Conservation (phyloP, 1,140 invertebrate species). For the Heterodera carotae region DNA sequence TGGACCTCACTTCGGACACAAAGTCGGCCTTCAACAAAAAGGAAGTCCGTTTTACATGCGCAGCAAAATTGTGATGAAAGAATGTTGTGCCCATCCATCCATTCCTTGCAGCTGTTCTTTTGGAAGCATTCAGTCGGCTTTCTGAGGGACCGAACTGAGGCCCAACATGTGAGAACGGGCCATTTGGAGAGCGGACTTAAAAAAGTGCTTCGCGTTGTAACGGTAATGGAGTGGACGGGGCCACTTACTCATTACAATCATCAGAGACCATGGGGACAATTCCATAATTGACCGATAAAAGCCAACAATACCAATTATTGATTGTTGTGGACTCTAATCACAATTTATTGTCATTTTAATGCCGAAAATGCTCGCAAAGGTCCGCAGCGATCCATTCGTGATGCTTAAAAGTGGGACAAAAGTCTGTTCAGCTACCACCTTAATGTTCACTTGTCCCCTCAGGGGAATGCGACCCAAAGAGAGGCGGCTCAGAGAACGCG, state of each 20-base stretch:
- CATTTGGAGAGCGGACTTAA: constrained; percentile 43
- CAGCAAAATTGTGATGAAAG: neutral
- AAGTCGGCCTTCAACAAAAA: constrained; percentile 65
- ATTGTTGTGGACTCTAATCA: neutral
- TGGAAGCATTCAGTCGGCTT: constrained; percentile 63
- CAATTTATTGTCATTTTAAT: neutral
- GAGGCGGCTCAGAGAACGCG: constrained; percentile 35
- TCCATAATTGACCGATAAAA: too few species aligned
- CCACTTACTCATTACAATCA: too few species aligned
- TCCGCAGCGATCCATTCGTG: constrained; percentile 58
- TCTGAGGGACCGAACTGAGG: constrained; percentile 53
- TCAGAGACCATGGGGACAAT: too few species aligned
- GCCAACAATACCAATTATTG: too few species aligned
- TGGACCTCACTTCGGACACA: constrained; percentile 62
- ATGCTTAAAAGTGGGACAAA: constrained; percentile 61
- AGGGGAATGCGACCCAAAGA: constrained; percentile 14
- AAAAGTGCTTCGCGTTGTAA: constrained; percentile 47
- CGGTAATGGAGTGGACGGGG: neutral
- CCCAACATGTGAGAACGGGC: constrained; percentile 7
- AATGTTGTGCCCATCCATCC: neutral
- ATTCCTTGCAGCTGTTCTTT: constrained; percentile 48
- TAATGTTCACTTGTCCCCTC: neutral
- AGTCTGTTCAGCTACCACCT: neutral
- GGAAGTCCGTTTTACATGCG: constrained; percentile 46
- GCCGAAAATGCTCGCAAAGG: neutral